These are phyloP conservation scores for Formica aserva DNA, from an alignment of 2,888 invertebrate genomes.

Conservation along the genomic window DNA sequence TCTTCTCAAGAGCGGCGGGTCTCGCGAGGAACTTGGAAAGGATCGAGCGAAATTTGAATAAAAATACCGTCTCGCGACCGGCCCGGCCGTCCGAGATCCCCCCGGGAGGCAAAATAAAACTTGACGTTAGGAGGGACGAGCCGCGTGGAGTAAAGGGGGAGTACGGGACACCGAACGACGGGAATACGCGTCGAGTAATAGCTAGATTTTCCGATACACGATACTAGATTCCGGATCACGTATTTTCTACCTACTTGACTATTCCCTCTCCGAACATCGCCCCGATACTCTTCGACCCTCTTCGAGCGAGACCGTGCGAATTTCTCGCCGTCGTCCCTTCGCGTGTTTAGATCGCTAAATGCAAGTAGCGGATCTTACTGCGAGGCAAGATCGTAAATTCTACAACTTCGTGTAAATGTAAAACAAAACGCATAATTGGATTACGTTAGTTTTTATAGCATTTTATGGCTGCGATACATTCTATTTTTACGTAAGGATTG, in stretches of 20 bases:
- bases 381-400: constrained; percentile 14
- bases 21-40: constrained; percentile 67
- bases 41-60: constrained; percentile 79
- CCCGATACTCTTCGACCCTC: constrained; percentile 55
- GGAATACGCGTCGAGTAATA: constrained; percentile 68
- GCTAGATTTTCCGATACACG: constrained; percentile 76
- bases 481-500: not conserved
- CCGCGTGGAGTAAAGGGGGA: constrained; percentile 17
- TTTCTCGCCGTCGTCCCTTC: constrained; percentile 14
- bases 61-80: constrained; percentile 77
- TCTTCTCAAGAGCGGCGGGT: constrained; percentile 49
- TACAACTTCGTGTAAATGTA: not conserved
- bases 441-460: not conserved
- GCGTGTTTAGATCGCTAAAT: constrained; percentile 36
- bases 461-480: not conserved
- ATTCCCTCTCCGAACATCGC: constrained; percentile 69
- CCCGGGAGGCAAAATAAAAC: constrained; percentile 75
- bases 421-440: constrained; percentile 9
- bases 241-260: constrained; percentile 74
- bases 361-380: not conserved
- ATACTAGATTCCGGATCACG: constrained; percentile 77
- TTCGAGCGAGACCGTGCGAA: not conserved
- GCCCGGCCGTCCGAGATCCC: constrained; percentile 63
- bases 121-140: constrained; percentile 52
- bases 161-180: constrained; percentile 14